Percentiles rank a stretch among this genome's conserved stretches.
These are phyloP conservation scores for Gordius sp. DNA, from an alignment of 2,888 invertebrate genomes.

Conservation along the genomic window DNA sequence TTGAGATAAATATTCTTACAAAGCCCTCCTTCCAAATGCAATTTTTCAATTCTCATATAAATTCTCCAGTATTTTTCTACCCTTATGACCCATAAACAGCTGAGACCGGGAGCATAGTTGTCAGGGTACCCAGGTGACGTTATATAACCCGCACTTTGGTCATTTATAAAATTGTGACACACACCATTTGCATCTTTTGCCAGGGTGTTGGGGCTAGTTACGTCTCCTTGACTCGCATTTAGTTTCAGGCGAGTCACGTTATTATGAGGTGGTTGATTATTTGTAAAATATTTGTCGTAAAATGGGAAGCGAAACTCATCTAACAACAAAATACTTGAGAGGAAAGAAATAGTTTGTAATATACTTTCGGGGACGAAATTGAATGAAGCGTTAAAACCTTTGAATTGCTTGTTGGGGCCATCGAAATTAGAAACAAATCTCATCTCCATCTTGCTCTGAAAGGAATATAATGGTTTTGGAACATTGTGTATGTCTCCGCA, in stretches of 20 bases:
- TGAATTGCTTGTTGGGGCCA: neutral
- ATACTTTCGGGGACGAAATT: neutral
- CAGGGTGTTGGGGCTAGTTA: too few relatives aligned
- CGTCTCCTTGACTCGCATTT: too few relatives aligned
- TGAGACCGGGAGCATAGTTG: neutral
- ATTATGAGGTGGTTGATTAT: too few relatives aligned
- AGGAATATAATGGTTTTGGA: neutral
- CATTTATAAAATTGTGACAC: too few relatives aligned
- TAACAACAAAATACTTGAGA: too few relatives aligned
- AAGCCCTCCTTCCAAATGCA: constrained; percentile 7
- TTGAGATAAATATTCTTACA: neutral
- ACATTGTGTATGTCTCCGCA: neutral
- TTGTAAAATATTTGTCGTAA: too few relatives aligned
- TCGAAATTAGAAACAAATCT: neutral
- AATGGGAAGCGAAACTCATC: too few relatives aligned
- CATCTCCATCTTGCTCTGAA: constrained; percentile 10
- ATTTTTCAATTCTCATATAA: neutral
- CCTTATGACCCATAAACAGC: neutral
- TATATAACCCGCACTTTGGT: too few relatives aligned
- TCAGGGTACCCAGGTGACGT: neutral
- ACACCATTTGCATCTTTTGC: too few relatives aligned
- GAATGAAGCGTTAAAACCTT: neutral
- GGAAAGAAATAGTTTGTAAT: too few relatives aligned
- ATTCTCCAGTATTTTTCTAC: constrained; percentile 10
- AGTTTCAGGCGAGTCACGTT: too few relatives aligned